Evolutionary conservation across 2,888 invertebrate genomes (phyloP), one percentile per base, ranked within the genome.

Genomic region (Acronicta alni): DNA sequence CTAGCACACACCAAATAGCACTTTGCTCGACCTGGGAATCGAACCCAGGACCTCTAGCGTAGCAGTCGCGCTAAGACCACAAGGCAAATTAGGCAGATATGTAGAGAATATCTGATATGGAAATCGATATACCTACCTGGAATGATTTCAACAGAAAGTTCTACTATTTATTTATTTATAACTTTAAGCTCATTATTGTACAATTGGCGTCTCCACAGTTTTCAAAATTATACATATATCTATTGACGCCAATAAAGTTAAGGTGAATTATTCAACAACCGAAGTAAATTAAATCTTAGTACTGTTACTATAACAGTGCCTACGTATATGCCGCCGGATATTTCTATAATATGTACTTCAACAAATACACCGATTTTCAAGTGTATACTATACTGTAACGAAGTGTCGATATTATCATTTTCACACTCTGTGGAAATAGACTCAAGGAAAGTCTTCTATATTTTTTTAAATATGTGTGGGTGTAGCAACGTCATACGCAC

Each of bases 401-500:
- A 15, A 16, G 15, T 26, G 41, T 20, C 18, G 14, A n/a, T n/a
- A 7, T 12, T 17, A 41, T 14, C n/a, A 16, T 44, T 44, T 49
- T 67, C 20, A n/a, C 12, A 42, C 0, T 38, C n/a, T 30, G 8
- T 12, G 26, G 7, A 47, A 39, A 18, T 16, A 16, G 43, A 30
- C 15, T 30, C 38, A 39, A 39, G 39, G 37, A 52, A 43, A 45
- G 12, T 41, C 15, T n/a, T 37, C 6, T 9, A 17, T 16, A 32
- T 26, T 54, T 59, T 64, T 51, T 26, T 0, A 26, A 49, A n/a
- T 18, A 52, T 16, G n/a, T 44, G 39, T 53, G 38, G 45, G 42
- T 61, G 49, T 69, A 43, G 16, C 47, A 60, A 18, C 17, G 43
- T 53, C 51, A 58, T 60, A 73, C 38, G n/a, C 42, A 63, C 45